Base-by-base conservation (phyloP, 2,888 invertebrate species). In the Chrysina gloriosa region DNA sequence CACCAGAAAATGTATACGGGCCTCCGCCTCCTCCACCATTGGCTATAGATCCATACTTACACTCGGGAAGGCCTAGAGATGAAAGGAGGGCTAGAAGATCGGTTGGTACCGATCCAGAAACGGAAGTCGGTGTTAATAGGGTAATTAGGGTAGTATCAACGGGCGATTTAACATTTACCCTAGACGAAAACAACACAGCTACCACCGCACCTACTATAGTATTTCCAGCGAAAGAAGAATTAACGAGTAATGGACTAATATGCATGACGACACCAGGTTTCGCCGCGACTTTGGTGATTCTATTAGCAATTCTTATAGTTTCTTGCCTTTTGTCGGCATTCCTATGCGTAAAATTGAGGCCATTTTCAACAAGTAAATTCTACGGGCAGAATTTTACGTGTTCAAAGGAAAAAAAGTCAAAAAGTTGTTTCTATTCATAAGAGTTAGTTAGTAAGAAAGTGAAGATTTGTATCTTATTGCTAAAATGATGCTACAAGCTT, bases 241-340 rank as follows among this genome's bases (percentile, higher is more conserved):
- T 81, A 19, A 77, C 80, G 2, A 79, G 78, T 67, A 76, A 80
- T 25, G 89, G 89, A 19, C 85, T 95, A 70, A 95, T 96, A 72
- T 96, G 96, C 83, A 95, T 96, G 95, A 95, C 96, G 0, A 95
- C 95, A 2, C 93, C 95, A n/a, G 95, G 96, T 7, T 96, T 96
- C 78, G 92, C 95, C 36, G 92, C 94, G 29, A 94, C 95, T 25
- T 85, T 96, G 25, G 89, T 95, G 58, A 89, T 96, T 50, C 86
- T 96, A 21, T 86, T 96, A 68, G 92, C 91, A 63, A 92, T 96
- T 61, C 85, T 96, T 74, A 85, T 96, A 66, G 89, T 92, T 68
- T 95, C 96, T 6, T 96, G 95, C 80, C 86, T 94, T 29, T 87
- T 95, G 72, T 95, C 96, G 56, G 93, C 94, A 19, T 90, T 96